Conservation (phyloP, 2,113 vertebrate species). For the Heterocephalus glaber region DNA sequence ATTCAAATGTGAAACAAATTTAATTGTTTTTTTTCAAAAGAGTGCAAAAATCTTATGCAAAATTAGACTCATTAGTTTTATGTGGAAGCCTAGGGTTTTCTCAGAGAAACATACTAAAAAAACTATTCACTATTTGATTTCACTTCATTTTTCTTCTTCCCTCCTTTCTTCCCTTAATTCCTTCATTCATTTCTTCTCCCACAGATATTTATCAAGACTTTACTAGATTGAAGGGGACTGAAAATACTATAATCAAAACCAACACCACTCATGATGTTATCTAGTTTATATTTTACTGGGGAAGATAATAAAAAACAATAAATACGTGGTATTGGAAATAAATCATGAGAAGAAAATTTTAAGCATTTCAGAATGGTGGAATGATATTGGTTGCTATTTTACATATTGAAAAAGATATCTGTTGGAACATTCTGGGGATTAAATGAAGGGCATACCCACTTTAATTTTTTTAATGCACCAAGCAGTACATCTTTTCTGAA, state of each 20-base stretch:
- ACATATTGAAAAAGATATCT: not conserved
- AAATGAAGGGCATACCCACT: not conserved
- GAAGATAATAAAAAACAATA: not conserved
- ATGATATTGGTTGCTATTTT: not conserved
- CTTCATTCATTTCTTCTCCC: not conserved
- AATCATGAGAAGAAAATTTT: not conserved
- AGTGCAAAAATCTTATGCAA: not conserved
- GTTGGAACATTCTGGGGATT: not conserved
- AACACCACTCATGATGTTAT: rapidly evolving
- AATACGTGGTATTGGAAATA: not conserved
- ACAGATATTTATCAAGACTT: not conserved
- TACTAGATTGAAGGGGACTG: not conserved
- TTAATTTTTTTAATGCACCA: not conserved
- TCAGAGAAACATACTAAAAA: not conserved
- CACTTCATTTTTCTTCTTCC: not conserved
- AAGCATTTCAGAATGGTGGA: not conserved
- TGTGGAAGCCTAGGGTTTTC: constrained; percentile 5
- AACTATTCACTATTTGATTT: not conserved
- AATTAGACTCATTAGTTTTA: constrained; percentile 18
- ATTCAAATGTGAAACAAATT: constrained; percentile 59
- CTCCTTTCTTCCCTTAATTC: not conserved
- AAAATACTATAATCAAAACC: not conserved
- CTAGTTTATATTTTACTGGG: not conserved
- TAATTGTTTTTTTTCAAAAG: not conserved
- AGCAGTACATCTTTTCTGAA: not conserved